Conservation (phyloP, 2,888 invertebrate species). For the Melanophora roralis region DNA sequence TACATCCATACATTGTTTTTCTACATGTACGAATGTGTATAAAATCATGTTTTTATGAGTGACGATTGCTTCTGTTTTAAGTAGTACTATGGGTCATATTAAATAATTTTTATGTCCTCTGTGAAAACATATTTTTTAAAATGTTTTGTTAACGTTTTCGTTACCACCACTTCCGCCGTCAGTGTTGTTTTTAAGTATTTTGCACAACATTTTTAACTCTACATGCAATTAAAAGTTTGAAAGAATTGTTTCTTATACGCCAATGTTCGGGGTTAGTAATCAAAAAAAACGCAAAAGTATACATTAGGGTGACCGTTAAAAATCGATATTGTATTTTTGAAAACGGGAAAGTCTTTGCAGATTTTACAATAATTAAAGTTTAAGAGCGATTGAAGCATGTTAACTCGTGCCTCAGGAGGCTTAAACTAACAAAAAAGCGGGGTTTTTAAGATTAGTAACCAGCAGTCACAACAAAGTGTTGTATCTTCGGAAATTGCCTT, state of each 20-base stretch:
- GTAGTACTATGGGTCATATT: slow-evolving; percentile 44
- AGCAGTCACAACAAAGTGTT: too few relatives aligned
- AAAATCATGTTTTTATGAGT: slow-evolving; percentile 43
- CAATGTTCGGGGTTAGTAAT: too few relatives aligned
- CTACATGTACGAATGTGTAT: slow-evolving; percentile 1
- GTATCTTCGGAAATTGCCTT: too few relatives aligned
- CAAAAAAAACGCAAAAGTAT: too few relatives aligned
- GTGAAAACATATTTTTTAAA: slow-evolving; percentile 45
- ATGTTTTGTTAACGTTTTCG: slow-evolving; percentile 41
- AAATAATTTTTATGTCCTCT: slow-evolving; percentile 38
- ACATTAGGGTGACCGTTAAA: too few relatives aligned
- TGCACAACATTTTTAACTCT: background rate
- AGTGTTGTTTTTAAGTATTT: background rate
- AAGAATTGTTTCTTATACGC: slow-evolving; percentile 3
- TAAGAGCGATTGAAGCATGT: too few relatives aligned
- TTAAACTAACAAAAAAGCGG: too few relatives aligned
- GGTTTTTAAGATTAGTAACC: too few relatives aligned
- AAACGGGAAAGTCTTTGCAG: too few relatives aligned
- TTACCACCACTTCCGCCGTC: slow-evolving; percentile 24
- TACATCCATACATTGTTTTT: background rate
- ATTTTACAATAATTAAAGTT: too few relatives aligned
- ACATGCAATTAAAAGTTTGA: background rate
- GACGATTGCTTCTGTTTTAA: slow-evolving; percentile 43
- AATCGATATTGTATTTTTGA: too few relatives aligned
- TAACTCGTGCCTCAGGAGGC: too few relatives aligned